Base-by-base conservation (phyloP, 2,888 invertebrate genomes). In the Diogma glabrata region DNA sequence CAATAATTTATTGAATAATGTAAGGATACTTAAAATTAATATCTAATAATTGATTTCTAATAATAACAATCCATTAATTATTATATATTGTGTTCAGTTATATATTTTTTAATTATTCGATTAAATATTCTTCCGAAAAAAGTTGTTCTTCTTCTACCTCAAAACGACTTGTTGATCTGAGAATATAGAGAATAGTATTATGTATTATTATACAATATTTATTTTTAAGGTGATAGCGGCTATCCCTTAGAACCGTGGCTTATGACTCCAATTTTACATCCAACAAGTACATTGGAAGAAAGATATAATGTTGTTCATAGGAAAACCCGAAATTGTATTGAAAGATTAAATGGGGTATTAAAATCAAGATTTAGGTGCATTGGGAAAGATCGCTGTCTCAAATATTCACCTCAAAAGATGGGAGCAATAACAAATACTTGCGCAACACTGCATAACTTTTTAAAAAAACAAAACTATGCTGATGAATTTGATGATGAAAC, bases 341-440 rank as follows among this genome's bases (percentile, higher is more conserved):
- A 45, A 16, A 23, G 45, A n/a, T 16, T 45, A 14, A 45, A 45
- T 45, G 45, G 45, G 2, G 45, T 45, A 4, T 5, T 45, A 2
- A 45, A 45, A 23, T 45, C 23, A 4, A 45, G 45, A 23, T 23
- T 45, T 23, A 8, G 43, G 2, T 43, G 19, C 8, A 7, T 43
- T 3, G 43, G 20, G 20, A 43, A 43, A 43, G 43, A 43, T n/a
- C 10, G 45, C n/a, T 45, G 45, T 45, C 19, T 43, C 4, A 43
- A 43, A 2, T 43, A 43, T 20, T 20, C 43, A 8, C 22, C 43
- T 10, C n/a, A 20, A 4, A 43, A 4, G 20, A 20, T 43, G 19
- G 43, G 43, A 20, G 3, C 12, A 12, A 43, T 43, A 5, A 43
- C 20, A 43, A 43, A 43, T 20, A 20, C 43, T 1, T 43, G 43